Evolutionary conservation across 2,797 vertebrate genomes (phyloP).

Genomic region (Buceros bicornis): DNA sequence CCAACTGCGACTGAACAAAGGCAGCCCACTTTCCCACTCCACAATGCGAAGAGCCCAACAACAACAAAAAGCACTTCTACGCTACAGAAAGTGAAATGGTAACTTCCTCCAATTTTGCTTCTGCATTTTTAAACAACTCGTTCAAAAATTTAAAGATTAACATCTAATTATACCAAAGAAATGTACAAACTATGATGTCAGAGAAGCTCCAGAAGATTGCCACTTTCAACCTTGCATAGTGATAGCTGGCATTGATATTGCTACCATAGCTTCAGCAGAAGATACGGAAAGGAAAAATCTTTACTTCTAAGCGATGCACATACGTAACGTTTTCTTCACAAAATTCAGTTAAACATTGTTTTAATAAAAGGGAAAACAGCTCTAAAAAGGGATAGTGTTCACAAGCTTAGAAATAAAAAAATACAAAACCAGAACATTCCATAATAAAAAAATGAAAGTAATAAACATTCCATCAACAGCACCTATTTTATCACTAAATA

Average conservation of each 20-base stretch:
- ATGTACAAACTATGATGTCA: constrained; percentile 7
- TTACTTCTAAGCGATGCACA: constrained; percentile 27
- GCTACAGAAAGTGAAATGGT: not conserved
- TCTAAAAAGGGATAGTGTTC: constrained; percentile 50
- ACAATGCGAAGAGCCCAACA: not conserved
- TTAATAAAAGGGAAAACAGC: constrained; percentile 56
- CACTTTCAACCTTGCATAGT: constrained; percentile 72
- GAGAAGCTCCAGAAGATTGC: constrained; percentile 48
- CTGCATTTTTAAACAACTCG: not conserved
- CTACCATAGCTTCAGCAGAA: constrained; percentile 64
- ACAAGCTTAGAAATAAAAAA: constrained; percentile 68
- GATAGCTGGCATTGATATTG: constrained; percentile 63
- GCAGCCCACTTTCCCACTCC: not conserved
- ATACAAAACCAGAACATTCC: constrained; percentile 67
- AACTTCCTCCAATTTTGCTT: not conserved
- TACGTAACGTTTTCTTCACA: constrained; percentile 20
- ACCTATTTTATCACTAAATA: constrained; percentile 41
- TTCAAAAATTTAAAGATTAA: not conserved
- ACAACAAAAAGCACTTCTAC: not conserved
- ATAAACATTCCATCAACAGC: constrained; percentile 36
- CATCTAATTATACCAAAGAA: constrained; percentile 11
- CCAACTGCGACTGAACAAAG: not conserved
- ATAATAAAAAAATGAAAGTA: constrained; percentile 62
- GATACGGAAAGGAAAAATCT: constrained; percentile 18
- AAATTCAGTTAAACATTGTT: constrained; percentile 35